These are phyloP conservation scores for Polypedilum vanderplanki DNA, from an alignment of 1,140 invertebrate species.

Conservation along the genomic window DNA sequence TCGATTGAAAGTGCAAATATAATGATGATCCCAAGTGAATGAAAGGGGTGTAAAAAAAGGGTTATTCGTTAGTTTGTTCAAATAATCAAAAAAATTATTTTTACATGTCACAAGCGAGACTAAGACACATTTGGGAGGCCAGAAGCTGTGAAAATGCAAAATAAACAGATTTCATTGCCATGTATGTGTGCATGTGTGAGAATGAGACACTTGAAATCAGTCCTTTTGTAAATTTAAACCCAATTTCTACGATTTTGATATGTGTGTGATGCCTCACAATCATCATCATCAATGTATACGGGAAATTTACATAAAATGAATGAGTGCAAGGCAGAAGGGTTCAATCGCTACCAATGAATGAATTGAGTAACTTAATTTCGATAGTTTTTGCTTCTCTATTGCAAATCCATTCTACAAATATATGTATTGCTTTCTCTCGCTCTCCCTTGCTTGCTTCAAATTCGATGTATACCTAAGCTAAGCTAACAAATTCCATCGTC, in stretches of 20 bases:
- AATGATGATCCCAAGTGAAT: too few species aligned
- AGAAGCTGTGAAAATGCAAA: slow-evolving; percentile 11
- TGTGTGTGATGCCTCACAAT: background rate
- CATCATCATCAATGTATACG: background rate
- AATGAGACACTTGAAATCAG: background rate
- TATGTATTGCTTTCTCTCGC: too few species aligned
- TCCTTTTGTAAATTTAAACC: background rate
- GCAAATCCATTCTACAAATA: background rate
- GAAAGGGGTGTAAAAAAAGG: background rate
- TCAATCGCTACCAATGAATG: slow-evolving; percentile 3
- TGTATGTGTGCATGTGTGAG: background rate
- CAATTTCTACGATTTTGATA: background rate
- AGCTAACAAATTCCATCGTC: background rate
- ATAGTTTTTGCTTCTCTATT: background rate
- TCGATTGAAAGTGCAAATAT: too few species aligned
- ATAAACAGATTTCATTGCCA: background rate
- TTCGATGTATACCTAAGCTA: background rate
- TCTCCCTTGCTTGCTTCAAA: too few species aligned
- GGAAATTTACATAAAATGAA: background rate
- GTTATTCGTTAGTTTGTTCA: slow-evolving; percentile 4
- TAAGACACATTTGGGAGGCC: background rate
- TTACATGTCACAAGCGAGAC: too few species aligned
- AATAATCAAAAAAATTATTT: background rate
- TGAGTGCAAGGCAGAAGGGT: background rate
- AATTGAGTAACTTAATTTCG: slow-evolving; percentile 19